phyloP scores from a whole-genome alignment of 2,888 invertebrate species.

The Heliconius ismenius region DNA sequence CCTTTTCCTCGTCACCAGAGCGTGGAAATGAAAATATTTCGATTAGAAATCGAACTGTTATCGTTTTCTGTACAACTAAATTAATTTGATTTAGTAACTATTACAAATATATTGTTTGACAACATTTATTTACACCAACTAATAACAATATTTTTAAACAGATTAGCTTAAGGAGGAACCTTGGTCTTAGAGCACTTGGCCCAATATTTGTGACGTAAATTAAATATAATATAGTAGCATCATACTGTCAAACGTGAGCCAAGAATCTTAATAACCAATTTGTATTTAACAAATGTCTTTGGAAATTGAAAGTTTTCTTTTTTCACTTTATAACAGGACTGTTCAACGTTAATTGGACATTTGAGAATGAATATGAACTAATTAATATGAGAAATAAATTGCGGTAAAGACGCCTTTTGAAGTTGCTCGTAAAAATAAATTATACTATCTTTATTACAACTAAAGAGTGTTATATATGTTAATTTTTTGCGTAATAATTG shows the following conservation, averaged over 20 bases:
- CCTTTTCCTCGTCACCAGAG: too few relatives aligned
- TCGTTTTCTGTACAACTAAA: too few relatives aligned
- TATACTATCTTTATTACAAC: slow-evolving; percentile 1
- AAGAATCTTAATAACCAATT: slow-evolving; percentile 80
- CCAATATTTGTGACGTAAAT: slow-evolving; percentile 5
- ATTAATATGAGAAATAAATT: slow-evolving; percentile 48
- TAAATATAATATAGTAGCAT: slow-evolving; percentile 20
- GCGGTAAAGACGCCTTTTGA: slow-evolving; percentile 35
- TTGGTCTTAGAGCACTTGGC: neutral
- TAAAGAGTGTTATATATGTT: neutral
- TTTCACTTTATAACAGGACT: slow-evolving; percentile 44
- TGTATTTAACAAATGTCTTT: slow-evolving; percentile 75
- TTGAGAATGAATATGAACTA: slow-evolving; percentile 62
- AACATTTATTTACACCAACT: too few relatives aligned
- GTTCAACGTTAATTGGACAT: slow-evolving; percentile 69
- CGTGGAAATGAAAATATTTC: too few relatives aligned
- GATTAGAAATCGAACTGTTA: too few relatives aligned
- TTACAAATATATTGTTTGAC: too few relatives aligned
- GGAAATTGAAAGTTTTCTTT: slow-evolving; percentile 39
- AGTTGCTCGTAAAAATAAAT: slow-evolving; percentile 29
- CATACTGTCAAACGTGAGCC: slow-evolving; percentile 52
- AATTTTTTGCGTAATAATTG: slow-evolving; percentile 15
- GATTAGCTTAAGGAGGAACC: neutral
- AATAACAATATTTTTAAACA: too few relatives aligned
- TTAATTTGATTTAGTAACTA: too few relatives aligned